A percentile compares a stretch with the other conserved stretches of the same genome.
Conservation (phyloP, 1,140 invertebrate genomes). For the Cyclargus thomasi region DNA sequence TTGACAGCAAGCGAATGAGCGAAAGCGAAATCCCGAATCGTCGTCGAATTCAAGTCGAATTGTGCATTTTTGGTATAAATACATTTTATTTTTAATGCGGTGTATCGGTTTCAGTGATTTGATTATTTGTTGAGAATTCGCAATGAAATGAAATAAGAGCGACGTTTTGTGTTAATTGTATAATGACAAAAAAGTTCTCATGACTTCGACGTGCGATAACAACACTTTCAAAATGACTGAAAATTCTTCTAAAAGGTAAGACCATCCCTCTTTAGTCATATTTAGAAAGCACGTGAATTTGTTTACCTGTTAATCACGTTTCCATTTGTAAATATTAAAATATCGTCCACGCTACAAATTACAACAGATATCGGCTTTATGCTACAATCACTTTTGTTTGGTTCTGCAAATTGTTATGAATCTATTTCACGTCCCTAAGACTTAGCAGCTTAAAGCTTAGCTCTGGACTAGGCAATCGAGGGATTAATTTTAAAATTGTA, state of each 20-base stretch:
- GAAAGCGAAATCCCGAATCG: too few species aligned
- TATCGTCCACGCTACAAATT: too few species aligned
- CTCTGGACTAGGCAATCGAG: too few species aligned
- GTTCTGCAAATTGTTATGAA: too few species aligned
- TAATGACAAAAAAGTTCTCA: conserved; percentile 24
- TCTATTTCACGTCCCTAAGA: too few species aligned
- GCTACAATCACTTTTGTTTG: too few species aligned
- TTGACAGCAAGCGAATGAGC: too few species aligned
- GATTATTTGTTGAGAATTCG: conserved; percentile 24
- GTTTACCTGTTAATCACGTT: conserved; percentile 11
- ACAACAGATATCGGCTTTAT: too few species aligned
- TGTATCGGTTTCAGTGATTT: too few species aligned
- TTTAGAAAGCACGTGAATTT: not conserved
- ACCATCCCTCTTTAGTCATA: not conserved
- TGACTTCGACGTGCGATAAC: conserved; percentile 35
- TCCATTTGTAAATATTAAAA: not conserved
- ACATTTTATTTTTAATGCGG: not conserved
- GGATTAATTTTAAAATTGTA: too few species aligned
- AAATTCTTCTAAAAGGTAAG: conserved; percentile 66
- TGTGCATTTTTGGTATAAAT: not conserved
- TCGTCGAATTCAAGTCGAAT: too few species aligned
- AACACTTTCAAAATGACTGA: conserved; percentile 59
- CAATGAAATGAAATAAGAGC: conserved; percentile 18
- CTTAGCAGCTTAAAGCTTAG: too few species aligned
- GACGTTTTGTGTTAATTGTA: conserved; percentile 23